Conservation (phyloP, 2,113 vertebrate genomes). For the Maccullochella peelii region DNA sequence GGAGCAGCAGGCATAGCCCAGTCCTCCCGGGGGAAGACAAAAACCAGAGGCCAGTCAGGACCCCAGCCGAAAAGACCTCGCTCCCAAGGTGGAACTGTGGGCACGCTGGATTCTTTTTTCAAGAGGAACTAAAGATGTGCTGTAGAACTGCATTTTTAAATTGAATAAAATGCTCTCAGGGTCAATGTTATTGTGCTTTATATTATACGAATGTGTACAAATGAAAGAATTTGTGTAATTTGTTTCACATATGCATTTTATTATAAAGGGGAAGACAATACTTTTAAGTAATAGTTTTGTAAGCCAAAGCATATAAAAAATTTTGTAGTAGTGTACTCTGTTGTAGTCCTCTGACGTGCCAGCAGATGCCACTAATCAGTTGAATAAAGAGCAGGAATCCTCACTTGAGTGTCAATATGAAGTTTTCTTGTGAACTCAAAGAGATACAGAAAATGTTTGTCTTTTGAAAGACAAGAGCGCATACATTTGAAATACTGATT, state of each 20-base stretch:
- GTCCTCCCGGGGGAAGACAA: conserved; percentile 82
- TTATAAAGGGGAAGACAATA: neutral
- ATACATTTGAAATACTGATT: neutral
- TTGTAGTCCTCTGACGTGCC: conserved; percentile 22
- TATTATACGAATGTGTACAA: neutral
- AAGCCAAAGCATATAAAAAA: conserved; percentile 6
- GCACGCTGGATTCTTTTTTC: conserved; percentile 92
- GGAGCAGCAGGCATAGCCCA: conserved; percentile 48
- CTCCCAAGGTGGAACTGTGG: conserved; percentile 71
- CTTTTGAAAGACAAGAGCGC: neutral
- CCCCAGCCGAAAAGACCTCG: conserved; percentile 85
- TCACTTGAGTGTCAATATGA: neutral
- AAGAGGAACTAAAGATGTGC: conserved; percentile 77
- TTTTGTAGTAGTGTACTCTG: neutral
- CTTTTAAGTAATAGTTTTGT: conserved; percentile 4
- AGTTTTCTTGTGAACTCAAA: neutral
- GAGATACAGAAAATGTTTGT: neutral
- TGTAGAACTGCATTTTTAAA: neutral
- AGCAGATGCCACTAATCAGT: conserved; percentile 46
- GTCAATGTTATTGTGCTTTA: neutral
- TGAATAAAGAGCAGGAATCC: neutral
- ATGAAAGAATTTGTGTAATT: conserved; percentile 7
- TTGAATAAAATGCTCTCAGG: neutral
- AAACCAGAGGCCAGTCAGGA: conserved; percentile 77
- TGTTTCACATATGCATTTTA: neutral